Evolutionary conservation across 1,140 invertebrate species (phyloP), one percentile per base, ranked within the genome.

Genomic region (Drosophila tropicalis): DNA sequence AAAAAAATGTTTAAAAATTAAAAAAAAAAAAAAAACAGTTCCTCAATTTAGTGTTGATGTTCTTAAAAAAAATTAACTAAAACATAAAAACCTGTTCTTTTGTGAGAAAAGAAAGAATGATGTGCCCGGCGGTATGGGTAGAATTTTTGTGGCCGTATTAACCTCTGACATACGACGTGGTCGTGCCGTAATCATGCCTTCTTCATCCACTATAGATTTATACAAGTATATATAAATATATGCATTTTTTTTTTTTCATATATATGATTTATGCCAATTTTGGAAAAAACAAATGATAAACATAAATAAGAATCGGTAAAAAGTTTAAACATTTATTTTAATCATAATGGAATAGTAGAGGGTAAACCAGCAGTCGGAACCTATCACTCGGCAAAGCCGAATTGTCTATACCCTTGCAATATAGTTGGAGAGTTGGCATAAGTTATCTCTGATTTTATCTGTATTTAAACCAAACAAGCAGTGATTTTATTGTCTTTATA

Each of bases 81-180:
- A 87, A 77, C 62, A 87, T 83, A 86, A 86, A 89, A 91, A 98
- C 97, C 96, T 97, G 95, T 99, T 99, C 34, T 95, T 98, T 91
- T 96, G 96, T 79, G 96, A 97, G 93, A 99, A 98, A 92, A 99
- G 94, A 95, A 99, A 99, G 93, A 99, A 98, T 81, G 98, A 97
- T 92, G 96, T 96, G 90, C 96, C 96, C 91, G 96, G 95, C 76
- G 99, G 99, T 92, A 99, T 99, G 63, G 98, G 98, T 93, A 97
- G 95, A 92, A 96, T 96, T 94, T 98, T 96, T 74, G 95, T 97
- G 41, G 95, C 94, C 93, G 96, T 97, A 91, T 92, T 92, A 86
- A 97, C 94, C 93, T 99, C 97, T 32, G 98, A 98, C 94, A 98
- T 95, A 85, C 98, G 94, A 79, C 98, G 94, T 54, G 98, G 98